Base-by-base conservation (phyloP, 2,888 invertebrate species). In the Cryptus armator region DNA sequence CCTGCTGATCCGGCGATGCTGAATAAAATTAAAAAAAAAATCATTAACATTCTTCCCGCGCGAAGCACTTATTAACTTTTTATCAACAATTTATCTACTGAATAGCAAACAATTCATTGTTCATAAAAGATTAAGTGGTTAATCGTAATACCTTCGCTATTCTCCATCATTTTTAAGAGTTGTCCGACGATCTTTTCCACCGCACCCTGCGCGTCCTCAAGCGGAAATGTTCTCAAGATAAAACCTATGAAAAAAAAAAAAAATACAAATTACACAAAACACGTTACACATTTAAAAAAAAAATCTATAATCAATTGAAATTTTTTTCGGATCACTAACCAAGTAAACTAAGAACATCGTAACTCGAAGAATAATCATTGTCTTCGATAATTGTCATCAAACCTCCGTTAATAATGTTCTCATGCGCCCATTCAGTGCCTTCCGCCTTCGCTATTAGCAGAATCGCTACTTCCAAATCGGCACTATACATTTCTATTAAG, bases 371-470 rank as follows among this genome's bases (percentile, higher is more conserved):
- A 82, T 90, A 88, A 68, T 78, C 85, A 44, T 88, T 81, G n/a
- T 85, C 85, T 19, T 92, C 87, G 32, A 93, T 91, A 83, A 92
- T 90, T 10, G 89, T 86, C 71, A 91, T 83, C 14, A 93, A 75
- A 74, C 86, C 86, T 24, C 86, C 85, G 16, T 86, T 74, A 68
- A 93, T 88, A 19, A 95, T 89, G 89, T 94, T 92, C n/a, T 92
- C 88, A 71, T 92, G 89, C 2, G 94, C 89, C 94, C 94, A 95
- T 10, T 87, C 86, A 0, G 90, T 83, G 1, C 94, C 93, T 87
- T 93, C 90, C 87, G 91, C 93, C 87, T 94, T 95, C 12, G 94
- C 92, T 56, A 94, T 87, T 16, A 95, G 87, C 76, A 94, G 88
- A 75, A 95, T 87, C n/a, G 91, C 91, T 3, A 89, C 88, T 77